These are phyloP conservation scores for Catocala fraxini DNA, from an alignment of 2,888 invertebrate genomes.

Conservation along the genomic window DNA sequence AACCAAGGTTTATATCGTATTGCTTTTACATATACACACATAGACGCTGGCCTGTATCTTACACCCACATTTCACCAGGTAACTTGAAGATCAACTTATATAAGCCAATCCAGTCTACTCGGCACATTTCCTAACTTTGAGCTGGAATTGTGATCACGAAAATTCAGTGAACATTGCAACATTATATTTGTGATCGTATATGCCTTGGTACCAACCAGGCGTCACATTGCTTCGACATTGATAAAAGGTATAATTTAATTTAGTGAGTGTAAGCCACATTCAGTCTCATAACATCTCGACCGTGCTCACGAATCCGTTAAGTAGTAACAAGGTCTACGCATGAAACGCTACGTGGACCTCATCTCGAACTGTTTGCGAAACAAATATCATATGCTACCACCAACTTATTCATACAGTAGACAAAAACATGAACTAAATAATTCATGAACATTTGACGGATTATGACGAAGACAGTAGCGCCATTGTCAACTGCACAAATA, in stretches of 20 bases:
- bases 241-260: not conserved
- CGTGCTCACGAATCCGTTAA: constrained; percentile 69
- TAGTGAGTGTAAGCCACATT: constrained; percentile 14
- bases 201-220: no score
- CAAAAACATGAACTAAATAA: not conserved
- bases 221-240: no score
- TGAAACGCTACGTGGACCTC: constrained; percentile 60
- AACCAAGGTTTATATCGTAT: no score
- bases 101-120: no score
- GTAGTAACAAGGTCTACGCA: constrained; percentile 75
- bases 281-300: constrained; percentile 35
- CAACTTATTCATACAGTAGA: not conserved
- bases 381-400: constrained; percentile 8
- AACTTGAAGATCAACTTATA: no score
- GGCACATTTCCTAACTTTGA: no score
- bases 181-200: no score
- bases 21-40: no score
- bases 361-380: constrained; percentile 71
- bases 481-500: not conserved
- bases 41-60: no score
- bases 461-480: not conserved
- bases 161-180: no score
- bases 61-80: no score
- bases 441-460: not conserved
- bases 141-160: no score